Evolutionary conservation across 1,140 invertebrate genomes (phyloP), one percentile per base, ranked within the genome.

Genomic region (Nasonia giraulti): DNA sequence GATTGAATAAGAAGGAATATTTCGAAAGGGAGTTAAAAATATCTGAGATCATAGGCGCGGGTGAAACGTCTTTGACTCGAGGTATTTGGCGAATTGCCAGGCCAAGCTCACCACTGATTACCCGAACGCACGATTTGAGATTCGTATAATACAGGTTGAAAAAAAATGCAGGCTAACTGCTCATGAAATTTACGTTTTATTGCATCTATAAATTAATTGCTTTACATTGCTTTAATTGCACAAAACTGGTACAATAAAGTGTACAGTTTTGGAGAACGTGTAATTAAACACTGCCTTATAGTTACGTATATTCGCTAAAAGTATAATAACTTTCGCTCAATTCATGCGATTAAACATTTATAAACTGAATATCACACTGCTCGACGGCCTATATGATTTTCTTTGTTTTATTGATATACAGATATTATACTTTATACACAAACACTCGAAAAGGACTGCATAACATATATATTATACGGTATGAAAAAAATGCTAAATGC

Each of bases 121-220:
- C 17, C 0, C 2, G 20, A 62, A 20, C 27, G 50, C 33, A 37
- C 33, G 33, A 37, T 37, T 37, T 37, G 33, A 3, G 33, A 37
- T 37, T 37, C 33, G 33, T 37, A 37, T 37, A 37, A 37, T 37
- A 14, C 50, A 55, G 14, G 17, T 20, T 7, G 5, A 62, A 62
- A 62, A 7, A n/a, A 62, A 17, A 2, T 14, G 11, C 10, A 27
- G 33, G 33, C 4, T 14, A 62, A n/a, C 20, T 62, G 6, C 7
- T n/a, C 55, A n/a, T n/a, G 55, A 62, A 62, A 62, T 62, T 62
- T 62, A 62, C 55, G 55, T 62, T 62, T 62, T 62, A 62, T 62
- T 62, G 55, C 55, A n/a, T 62, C 55, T 62, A 62, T 62, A 62
- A 62, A 62, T 62, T 62, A 62, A 62, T 62, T 62, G 55, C 55